A percentile compares a stretch with the other conserved stretches of the same genome.
These are phyloP conservation scores for Drosophila atroscutellata DNA, from an alignment of 2,888 invertebrate genomes.

Conservation along the genomic window DNA sequence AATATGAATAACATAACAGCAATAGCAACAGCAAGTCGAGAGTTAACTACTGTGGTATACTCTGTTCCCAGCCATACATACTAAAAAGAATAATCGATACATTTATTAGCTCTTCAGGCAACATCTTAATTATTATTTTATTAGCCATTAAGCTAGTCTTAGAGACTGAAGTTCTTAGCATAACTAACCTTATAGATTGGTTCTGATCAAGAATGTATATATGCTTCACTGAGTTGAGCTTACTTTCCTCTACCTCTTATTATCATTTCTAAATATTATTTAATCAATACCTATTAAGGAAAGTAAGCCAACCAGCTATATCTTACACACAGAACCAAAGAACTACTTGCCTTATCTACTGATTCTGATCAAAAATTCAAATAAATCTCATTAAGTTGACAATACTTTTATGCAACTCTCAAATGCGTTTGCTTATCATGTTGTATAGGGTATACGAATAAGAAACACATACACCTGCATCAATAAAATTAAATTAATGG, in stretches of 20 bases:
- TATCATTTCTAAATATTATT: background rate
- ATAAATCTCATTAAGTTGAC: background rate
- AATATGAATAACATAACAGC: conserved; percentile 65
- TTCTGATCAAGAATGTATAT: background rate
- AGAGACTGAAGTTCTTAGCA: background rate
- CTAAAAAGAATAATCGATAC: background rate
- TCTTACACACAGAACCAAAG: background rate
- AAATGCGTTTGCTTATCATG: background rate
- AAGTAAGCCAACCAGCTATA: too few relatives aligned
- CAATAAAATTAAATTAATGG: conserved; percentile 71
- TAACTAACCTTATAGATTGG: background rate
- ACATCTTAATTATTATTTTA: too few relatives aligned
- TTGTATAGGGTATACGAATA: background rate
- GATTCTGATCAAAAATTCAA: background rate
- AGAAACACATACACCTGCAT: conserved; percentile 11
- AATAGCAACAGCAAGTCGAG: conserved; percentile 8
- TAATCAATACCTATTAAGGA: background rate
- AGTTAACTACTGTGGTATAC: background rate
- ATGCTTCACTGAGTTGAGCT: background rate
- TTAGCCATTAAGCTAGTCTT: background rate
- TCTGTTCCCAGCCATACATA: background rate
- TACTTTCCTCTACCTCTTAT: background rate
- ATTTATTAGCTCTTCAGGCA: background rate
- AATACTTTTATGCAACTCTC: background rate
- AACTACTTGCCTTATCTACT: background rate